Evolutionary conservation across 35 echinoderm and acorn worm species (phyloP).

Genomic region (Heliocidaris erythrogramma): DNA sequence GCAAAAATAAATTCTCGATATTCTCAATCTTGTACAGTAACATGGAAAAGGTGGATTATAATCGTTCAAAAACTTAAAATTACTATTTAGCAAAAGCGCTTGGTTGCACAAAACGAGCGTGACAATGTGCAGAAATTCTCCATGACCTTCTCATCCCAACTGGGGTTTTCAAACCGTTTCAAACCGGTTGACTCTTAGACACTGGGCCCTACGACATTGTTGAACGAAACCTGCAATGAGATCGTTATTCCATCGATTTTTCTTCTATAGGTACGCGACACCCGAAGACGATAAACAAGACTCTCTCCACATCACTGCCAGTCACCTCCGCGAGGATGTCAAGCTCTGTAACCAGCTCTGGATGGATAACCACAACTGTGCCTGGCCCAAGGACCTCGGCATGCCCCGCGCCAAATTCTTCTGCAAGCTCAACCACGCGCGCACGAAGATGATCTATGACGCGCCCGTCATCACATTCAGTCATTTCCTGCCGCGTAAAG

Average conservation of each 20-base stretch:
- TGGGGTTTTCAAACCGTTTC: too few relatives aligned
- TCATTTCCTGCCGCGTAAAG: conserved; percentile 88
- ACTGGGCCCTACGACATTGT: too few relatives aligned
- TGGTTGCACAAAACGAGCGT: too few relatives aligned
- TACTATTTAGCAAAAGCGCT: too few relatives aligned
- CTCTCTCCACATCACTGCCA: conserved; percentile 58
- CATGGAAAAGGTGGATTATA: too few relatives aligned
- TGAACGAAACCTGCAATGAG: not conserved
- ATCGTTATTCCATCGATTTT: not conserved
- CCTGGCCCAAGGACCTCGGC: conserved; percentile 74
- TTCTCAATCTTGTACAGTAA: too few relatives aligned
- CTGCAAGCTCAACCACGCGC: conserved; percentile 60
- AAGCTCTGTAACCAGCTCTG: conserved; percentile 68
- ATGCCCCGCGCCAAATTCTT: conserved; percentile 84
- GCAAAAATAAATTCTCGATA: too few relatives aligned
- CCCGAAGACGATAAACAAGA: conserved; percentile 84
- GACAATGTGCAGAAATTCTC: too few relatives aligned
- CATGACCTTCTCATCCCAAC: too few relatives aligned
- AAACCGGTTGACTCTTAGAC: too few relatives aligned
- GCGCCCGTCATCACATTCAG: conserved; percentile 86
- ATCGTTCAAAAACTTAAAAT: too few relatives aligned
- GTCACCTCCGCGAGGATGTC: conserved; percentile 40
- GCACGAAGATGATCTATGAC: conserved; percentile 65
- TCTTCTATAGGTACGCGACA: conserved; percentile 80
- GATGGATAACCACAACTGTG: conserved; percentile 97